phyloP scores from a whole-genome alignment of 2,797 vertebrate genomes.

The Spinibarbus caldwelli region DNA sequence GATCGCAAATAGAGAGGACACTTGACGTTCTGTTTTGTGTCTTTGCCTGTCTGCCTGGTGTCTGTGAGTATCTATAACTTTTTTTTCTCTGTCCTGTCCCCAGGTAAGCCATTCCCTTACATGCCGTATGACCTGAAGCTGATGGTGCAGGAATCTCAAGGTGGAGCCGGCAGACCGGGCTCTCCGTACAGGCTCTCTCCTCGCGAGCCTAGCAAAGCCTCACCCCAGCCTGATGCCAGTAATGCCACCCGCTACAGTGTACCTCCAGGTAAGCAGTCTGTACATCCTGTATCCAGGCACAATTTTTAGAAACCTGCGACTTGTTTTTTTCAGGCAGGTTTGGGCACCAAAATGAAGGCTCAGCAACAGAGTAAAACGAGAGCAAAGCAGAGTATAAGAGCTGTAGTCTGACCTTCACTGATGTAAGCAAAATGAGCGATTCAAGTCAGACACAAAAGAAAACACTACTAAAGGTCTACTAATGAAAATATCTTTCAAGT shows the following conservation, averaged over 20 bases:
- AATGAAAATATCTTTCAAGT: no score
- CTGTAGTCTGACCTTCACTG: background rate
- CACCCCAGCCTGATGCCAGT: slow-evolving; percentile 83
- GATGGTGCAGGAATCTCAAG: slow-evolving; percentile 87
- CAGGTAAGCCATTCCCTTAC: slow-evolving; percentile 88
- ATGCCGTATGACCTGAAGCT: slow-evolving; percentile 89
- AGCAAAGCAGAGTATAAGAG: no score
- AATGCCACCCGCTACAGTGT: slow-evolving; percentile 83
- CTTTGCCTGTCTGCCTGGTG: slow-evolving; percentile 59
- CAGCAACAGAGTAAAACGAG: no score
- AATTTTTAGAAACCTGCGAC: background rate
- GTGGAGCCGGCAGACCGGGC: slow-evolving; percentile 80
- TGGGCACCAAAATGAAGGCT: no score
- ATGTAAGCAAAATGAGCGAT: background rate
- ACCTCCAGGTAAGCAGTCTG: slow-evolving; percentile 82
- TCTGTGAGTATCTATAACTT: slow-evolving; percentile 63
- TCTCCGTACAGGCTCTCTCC: slow-evolving; percentile 89
- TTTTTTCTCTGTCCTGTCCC: background rate
- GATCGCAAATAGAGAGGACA: background rate
- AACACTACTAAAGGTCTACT: background rate
- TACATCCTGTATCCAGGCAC: background rate
- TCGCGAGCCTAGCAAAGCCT: slow-evolving; percentile 85
- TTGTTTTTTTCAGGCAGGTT: no score
- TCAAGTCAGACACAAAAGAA: background rate
- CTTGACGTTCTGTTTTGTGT: background rate